Evolutionary conservation across 2,113 vertebrate genomes (phyloP).

Genomic region (Nanger granti): DNA sequence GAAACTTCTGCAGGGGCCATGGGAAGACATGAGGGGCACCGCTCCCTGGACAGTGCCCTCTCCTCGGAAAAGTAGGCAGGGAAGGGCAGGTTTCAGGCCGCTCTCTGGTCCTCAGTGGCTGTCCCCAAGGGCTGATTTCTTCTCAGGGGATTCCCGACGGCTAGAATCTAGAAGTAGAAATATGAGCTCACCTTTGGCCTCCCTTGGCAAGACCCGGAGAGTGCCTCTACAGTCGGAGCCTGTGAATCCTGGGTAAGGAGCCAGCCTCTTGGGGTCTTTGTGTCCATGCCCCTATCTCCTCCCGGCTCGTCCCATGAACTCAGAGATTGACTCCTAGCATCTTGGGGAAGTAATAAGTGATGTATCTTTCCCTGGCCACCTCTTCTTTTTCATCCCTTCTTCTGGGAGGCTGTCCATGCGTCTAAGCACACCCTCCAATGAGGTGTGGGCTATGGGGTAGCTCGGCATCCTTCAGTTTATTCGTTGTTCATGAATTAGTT

Average conservation of each 20-base stretch:
- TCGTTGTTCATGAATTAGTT: not conserved
- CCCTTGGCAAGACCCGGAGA: slow-evolving; percentile 66
- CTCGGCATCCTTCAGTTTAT: rapidly evolving
- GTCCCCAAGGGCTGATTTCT: not conserved
- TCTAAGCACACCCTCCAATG: not conserved
- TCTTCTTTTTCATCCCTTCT: not conserved
- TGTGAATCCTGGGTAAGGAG: slow-evolving; percentile 50
- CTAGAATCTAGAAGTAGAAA: slow-evolving; percentile 21
- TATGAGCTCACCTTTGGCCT: slow-evolving; percentile 71
- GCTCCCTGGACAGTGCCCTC: not conserved
- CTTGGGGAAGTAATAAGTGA: not conserved
- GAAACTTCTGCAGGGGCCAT: not conserved
- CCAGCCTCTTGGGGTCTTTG: not conserved
- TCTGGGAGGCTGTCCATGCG: not conserved
- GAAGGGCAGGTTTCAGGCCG: not conserved
- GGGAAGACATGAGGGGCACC: not conserved
- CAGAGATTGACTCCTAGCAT: not conserved
- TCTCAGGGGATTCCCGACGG: slow-evolving; percentile 41
- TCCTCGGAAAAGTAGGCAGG: not conserved
- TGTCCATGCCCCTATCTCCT: not conserved
- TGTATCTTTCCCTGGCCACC: not conserved
- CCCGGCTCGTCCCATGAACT: not conserved
- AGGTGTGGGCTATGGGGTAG: not conserved
- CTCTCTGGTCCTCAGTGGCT: not conserved
- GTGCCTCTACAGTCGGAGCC: slow-evolving; percentile 57